phyloP scores from a whole-genome alignment of 2,113 vertebrate genomes.

The Hippocampus comes region DNA sequence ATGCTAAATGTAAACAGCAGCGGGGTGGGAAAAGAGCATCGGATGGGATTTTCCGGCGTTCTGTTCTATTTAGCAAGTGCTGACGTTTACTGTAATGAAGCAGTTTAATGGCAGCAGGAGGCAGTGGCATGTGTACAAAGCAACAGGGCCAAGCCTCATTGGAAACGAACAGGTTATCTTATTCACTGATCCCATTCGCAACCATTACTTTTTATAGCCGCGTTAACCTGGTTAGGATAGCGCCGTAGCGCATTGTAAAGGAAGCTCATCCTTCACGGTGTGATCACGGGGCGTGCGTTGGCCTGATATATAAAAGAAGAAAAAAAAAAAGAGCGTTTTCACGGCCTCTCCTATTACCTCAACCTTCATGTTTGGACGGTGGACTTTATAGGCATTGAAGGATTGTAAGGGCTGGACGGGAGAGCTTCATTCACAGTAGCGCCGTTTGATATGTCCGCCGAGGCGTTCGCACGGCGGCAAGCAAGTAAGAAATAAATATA shows the following conservation, averaged over 20 bases:
- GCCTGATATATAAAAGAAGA: neutral
- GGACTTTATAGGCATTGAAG: neutral
- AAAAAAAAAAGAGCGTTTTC: neutral
- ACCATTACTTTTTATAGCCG: slow-evolving; percentile 64
- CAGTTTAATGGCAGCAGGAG: slow-evolving; percentile 30
- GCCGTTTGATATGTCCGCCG: neutral
- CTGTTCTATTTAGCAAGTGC: slow-evolving; percentile 30
- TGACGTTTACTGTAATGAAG: slow-evolving; percentile 35
- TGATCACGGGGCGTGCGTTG: slow-evolving; percentile 23
- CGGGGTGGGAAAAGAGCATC: neutral
- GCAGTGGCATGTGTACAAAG: slow-evolving; percentile 55
- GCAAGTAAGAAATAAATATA: neutral
- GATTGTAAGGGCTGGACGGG: neutral
- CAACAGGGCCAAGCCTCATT: slow-evolving; percentile 49
- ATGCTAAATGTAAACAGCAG: neutral
- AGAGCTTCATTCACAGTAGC: neutral
- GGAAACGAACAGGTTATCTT: slow-evolving; percentile 71
- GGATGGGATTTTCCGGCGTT: slow-evolving; percentile 7
- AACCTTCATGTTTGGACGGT: slow-evolving; percentile 2
- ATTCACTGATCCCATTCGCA: slow-evolving; percentile 69
- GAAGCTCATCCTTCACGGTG: slow-evolving; percentile 47
- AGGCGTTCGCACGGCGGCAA: neutral
- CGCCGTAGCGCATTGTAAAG: slow-evolving; percentile 34
- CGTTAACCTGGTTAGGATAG: slow-evolving; percentile 52
- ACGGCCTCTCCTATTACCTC: slow-evolving; percentile 1